A percentile compares a stretch with the other conserved stretches of the same genome.
Conservation (phyloP, 2,113 vertebrate genomes). For the Rhea americana region DNA sequence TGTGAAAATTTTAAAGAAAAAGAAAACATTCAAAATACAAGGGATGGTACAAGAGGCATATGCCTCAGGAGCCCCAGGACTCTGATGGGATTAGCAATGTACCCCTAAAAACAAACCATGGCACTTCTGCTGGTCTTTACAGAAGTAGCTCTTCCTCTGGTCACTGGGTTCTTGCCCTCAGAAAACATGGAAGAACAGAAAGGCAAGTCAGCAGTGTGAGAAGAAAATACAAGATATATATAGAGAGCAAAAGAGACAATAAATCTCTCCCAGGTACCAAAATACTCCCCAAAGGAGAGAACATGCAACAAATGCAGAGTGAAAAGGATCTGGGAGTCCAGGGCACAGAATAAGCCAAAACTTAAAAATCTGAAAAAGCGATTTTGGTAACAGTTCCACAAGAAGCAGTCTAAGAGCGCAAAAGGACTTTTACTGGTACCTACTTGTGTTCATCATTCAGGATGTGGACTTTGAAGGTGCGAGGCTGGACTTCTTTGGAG, state of each 20-base stretch:
- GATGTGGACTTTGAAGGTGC: slow-evolving; percentile 92
- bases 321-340: not conserved
- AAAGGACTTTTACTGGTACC: slow-evolving; percentile 46
- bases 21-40: not conserved
- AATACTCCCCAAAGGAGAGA: not conserved
- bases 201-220: not conserved
- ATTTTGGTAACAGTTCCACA: not conserved
- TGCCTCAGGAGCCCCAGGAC: not conserved
- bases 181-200: not conserved
- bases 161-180: not conserved
- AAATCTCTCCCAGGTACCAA: not conserved
- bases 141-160: not conserved
- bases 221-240: not conserved
- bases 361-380: not conserved
- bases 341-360: not conserved
- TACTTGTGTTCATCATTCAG: slow-evolving; percentile 98
- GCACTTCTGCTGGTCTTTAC: not conserved
- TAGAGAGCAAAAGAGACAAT: not conserved
- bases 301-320: not conserved
- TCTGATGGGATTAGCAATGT: not conserved
- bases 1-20: not conserved
- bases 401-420: not conserved
- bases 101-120: not conserved
- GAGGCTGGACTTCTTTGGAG: slow-evolving; percentile 81
- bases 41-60: not conserved